phyloP scores from a whole-genome alignment of 1,140 invertebrate species.

The Sipha flava region DNA sequence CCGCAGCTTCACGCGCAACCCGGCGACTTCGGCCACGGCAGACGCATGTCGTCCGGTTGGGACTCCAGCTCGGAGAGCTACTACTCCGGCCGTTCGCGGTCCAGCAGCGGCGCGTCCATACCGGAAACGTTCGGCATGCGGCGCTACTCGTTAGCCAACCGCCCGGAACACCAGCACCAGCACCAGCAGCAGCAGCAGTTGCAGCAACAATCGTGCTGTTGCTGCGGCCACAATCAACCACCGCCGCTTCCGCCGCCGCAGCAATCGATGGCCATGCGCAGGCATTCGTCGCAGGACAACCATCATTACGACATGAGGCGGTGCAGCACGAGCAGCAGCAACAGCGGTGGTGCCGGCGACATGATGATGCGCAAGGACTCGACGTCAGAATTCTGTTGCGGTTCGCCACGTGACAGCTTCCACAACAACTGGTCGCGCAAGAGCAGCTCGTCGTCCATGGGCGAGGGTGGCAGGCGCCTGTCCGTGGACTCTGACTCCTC shows the following conservation, averaged over 20 bases:
- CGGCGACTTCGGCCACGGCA: slow-evolving; percentile 40
- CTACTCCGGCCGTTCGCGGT: slow-evolving; percentile 45
- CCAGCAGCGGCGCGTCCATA: slow-evolving; percentile 43
- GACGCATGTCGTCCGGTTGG: slow-evolving; percentile 44
- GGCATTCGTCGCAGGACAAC: slow-evolving; percentile 10
- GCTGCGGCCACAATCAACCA: slow-evolving; percentile 45
- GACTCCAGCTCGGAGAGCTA: slow-evolving; percentile 46
- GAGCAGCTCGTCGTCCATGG: slow-evolving; percentile 28
- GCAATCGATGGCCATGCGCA: background rate
- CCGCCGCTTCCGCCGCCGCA: background rate
- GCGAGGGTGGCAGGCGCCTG: background rate
- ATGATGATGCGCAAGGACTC: slow-evolving; percentile 31
- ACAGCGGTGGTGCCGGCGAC: slow-evolving; percentile 1
- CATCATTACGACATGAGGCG: slow-evolving; percentile 15
- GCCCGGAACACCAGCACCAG: slow-evolving; percentile 12
- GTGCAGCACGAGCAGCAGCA: slow-evolving; percentile 14
- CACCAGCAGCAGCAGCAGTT: slow-evolving; percentile 41
- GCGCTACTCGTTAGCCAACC: slow-evolving; percentile 40
- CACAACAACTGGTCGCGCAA: slow-evolving; percentile 31
- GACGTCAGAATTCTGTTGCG: slow-evolving; percentile 30
- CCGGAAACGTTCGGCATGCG: slow-evolving; percentile 40
- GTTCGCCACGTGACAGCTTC: background rate
- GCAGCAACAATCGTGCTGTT: slow-evolving; percentile 26
- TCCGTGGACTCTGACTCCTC: slow-evolving; percentile 25
- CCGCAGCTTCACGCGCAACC: slow-evolving; percentile 41